Evolutionary conservation across 2,888 invertebrate species (phyloP).

Genomic region (Xanthia icteritia): DNA sequence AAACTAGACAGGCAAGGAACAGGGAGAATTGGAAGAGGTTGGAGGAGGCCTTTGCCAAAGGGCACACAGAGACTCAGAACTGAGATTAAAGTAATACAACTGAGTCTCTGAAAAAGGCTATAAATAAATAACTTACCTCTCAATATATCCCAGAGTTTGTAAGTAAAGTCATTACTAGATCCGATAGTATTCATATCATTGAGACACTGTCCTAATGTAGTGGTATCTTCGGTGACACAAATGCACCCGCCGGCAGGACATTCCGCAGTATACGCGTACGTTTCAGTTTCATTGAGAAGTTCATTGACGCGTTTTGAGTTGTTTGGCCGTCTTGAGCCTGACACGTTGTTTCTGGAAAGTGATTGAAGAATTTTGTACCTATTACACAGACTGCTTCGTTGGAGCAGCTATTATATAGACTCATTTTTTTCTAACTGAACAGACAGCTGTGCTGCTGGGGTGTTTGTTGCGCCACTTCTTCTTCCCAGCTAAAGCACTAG

Average conservation of each 20-base stretch:
- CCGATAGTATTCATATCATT: conserved; percentile 76
- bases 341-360: conserved; percentile 75
- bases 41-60: too few relatives aligned
- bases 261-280: conserved; percentile 85
- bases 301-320: conserved; percentile 79
- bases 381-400: too few relatives aligned
- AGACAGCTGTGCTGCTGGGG: too few relatives aligned
- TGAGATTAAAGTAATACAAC: too few relatives aligned
- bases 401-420: too few relatives aligned
- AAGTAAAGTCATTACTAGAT: conserved; percentile 88
- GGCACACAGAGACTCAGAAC: too few relatives aligned
- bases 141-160: conserved; percentile 87
- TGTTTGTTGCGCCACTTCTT: too few relatives aligned
- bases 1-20: too few relatives aligned
- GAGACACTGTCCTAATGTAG: conserved; percentile 80
- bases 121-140: conserved; percentile 71
- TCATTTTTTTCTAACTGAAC: too few relatives aligned
- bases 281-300: conserved; percentile 84
- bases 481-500: too few relatives aligned
- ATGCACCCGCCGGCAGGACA: conserved; percentile 84
- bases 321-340: conserved; percentile 76
- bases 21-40: too few relatives aligned
- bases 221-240: conserved; percentile 84
- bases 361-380: neutral
- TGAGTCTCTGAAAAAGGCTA: too few relatives aligned